Evolutionary conservation across 2,888 invertebrate genomes (phyloP).

Genomic region (Acanthosepion lycidas): DNA sequence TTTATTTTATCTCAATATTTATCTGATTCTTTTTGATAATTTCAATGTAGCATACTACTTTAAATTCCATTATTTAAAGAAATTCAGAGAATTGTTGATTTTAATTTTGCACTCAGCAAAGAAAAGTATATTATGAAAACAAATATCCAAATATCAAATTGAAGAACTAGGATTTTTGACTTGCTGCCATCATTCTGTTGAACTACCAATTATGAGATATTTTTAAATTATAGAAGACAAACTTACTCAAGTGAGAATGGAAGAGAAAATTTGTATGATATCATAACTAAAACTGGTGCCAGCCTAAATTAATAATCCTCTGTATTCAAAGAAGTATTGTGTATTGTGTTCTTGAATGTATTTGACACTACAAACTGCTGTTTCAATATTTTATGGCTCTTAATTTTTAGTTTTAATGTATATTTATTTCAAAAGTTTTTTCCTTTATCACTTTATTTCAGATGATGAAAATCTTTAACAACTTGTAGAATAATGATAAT

Average conservation of each 20-base stretch:
- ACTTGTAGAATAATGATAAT: too few relatives aligned
- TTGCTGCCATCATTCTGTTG: background rate
- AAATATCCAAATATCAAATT: background rate
- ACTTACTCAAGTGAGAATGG: background rate
- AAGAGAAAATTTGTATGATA: background rate
- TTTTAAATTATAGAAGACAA: background rate
- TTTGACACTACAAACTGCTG: background rate
- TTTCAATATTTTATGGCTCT: background rate
- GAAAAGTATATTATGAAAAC: background rate
- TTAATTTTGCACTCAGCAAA: background rate
- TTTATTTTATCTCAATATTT: too few relatives aligned
- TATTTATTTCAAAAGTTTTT: background rate
- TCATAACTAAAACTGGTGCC: background rate
- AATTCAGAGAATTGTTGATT: background rate
- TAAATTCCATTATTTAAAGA: background rate
- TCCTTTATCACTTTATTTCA: background rate
- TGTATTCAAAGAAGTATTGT: background rate
- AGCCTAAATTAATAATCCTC: background rate
- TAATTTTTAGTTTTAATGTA: background rate
- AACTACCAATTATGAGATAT: background rate
- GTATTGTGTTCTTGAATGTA: background rate
- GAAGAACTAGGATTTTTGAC: background rate
- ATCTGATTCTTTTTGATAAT: background rate
- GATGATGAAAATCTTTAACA: too few relatives aligned
- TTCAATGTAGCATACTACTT: background rate